These are phyloP conservation scores for Prosopocoilus inquinatus DNA, from an alignment of 2,888 invertebrate genomes.

Conservation along the genomic window DNA sequence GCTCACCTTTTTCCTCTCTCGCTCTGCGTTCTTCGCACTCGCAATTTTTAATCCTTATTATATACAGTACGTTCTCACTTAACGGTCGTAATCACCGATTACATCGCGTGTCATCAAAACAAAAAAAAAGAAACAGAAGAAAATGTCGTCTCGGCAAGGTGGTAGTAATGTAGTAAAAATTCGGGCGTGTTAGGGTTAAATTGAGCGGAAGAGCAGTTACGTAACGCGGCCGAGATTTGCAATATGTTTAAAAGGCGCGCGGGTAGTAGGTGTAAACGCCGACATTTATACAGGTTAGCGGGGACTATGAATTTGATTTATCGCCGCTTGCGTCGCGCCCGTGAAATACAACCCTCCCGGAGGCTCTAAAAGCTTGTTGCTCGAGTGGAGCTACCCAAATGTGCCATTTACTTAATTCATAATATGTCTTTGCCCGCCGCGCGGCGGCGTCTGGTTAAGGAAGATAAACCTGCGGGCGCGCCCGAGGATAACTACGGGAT, in stretches of 20 bases:
- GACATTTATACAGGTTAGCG: constrained; percentile 13
- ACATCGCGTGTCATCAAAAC: no score
- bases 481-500: no score
- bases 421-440: constrained; percentile 29
- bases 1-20: no score
- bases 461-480: constrained; percentile 18
- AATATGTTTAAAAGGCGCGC: constrained; percentile 10
- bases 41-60: no score
- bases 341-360: constrained; percentile 26
- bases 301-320: constrained; percentile 22
- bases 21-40: no score
- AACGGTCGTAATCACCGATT: no score
- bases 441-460: constrained; percentile 34
- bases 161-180: no score
- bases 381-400: constrained; percentile 34
- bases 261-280: constrained; percentile 11
- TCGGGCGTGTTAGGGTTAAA: no score
- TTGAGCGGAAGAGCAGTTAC: no score
- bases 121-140: no score
- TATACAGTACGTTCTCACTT: no score
- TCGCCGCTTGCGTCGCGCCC: constrained; percentile 10
- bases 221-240: constrained; percentile 4
- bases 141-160: no score
- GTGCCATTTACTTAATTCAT: constrained; percentile 38
- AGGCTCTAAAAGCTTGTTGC: constrained; percentile 31